A percentile compares a stretch with the other conserved stretches of the same genome.
Evolutionary conservation across 2,888 invertebrate genomes (phyloP).

Genomic region (Kryphioiulus occultus): DNA sequence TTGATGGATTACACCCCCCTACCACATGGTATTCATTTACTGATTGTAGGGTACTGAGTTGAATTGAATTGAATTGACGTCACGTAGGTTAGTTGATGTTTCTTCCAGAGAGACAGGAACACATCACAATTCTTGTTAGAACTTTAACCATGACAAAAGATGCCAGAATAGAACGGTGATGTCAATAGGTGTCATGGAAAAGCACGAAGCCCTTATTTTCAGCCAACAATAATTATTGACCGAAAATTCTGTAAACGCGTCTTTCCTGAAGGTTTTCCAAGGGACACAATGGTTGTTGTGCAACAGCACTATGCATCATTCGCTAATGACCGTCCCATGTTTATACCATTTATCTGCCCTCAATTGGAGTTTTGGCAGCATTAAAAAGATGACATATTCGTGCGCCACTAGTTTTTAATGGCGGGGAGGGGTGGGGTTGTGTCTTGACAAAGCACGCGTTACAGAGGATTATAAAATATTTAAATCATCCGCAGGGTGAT

Average conservation of each 20-base stretch:
- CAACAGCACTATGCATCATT: constrained; percentile 9
- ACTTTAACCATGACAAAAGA: neutral
- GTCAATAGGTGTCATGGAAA: neutral
- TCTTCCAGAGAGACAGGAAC: neutral
- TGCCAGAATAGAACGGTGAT: neutral
- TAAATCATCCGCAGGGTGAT: constrained; percentile 20
- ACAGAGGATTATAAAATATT: constrained; percentile 8
- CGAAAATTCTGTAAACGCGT: neutral
- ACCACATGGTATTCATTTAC: too few relatives aligned
- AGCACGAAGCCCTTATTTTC: neutral
- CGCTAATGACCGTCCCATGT: neutral
- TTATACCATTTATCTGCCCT: constrained; percentile 4
- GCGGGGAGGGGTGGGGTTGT: neutral
- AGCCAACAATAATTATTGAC: constrained; percentile 13
- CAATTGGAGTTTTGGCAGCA: constrained; percentile 31
- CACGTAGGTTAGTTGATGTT: neutral
- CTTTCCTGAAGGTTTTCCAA: neutral
- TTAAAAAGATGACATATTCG: constrained; percentile 25
- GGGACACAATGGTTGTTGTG: neutral
- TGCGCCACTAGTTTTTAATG: neutral
- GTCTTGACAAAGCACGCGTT: constrained; percentile 4
- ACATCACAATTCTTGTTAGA: neutral
- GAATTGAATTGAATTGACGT: too few relatives aligned
- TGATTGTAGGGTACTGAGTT: too few relatives aligned
- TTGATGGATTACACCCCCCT: too few relatives aligned